Evolutionary conservation across 1,140 invertebrate species (phyloP), one percentile per base, ranked within the genome.

Genomic region (Episyrphus balteatus): DNA sequence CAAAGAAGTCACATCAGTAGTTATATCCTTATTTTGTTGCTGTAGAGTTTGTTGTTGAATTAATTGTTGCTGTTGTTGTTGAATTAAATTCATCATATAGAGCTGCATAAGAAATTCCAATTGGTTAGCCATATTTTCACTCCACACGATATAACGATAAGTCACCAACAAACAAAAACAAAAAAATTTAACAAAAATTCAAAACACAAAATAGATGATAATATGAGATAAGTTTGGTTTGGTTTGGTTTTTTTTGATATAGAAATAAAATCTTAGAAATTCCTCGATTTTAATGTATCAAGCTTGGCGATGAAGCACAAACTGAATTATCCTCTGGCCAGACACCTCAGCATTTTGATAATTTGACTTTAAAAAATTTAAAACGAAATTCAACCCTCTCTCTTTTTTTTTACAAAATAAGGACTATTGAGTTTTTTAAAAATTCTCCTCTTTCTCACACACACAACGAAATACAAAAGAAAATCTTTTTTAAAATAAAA

Each of bases 261-360:
- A 39, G 34, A 42, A 30, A 34, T 32, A 14, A 37, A 36, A 31
- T 32, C 21, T 15, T 36, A 50, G 42, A 34, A 26, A 44, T n/a
- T 15, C 15, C 14, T 18, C 34, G 11, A 8, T 21, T 14, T 33
- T 26, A 54, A 59, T 62, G 54, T 53, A 57, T 48, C 49, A 65
- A 59, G 60, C 61, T 65, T 61, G 58, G 62, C 62, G 52, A 52
- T 55, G 48, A 49, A 51, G 58, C 59, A 54, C 62, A 62, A 65
- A 65, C 61, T 66, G 62, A 56, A 53, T 65, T 59, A 66, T 65
- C 62, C 65, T 60, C 65, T 65, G 55, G 58, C 49, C 52, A 34
- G 41, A 37, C 34, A 36, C 45, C 47, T 26, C 21, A 26, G 21
- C 3, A 26, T 26, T 3, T 26, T 26, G 21, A 26, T 26, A 26